Evolutionary conservation across 1,140 invertebrate genomes (phyloP).

Genomic region (Drosophila mauritiana): DNA sequence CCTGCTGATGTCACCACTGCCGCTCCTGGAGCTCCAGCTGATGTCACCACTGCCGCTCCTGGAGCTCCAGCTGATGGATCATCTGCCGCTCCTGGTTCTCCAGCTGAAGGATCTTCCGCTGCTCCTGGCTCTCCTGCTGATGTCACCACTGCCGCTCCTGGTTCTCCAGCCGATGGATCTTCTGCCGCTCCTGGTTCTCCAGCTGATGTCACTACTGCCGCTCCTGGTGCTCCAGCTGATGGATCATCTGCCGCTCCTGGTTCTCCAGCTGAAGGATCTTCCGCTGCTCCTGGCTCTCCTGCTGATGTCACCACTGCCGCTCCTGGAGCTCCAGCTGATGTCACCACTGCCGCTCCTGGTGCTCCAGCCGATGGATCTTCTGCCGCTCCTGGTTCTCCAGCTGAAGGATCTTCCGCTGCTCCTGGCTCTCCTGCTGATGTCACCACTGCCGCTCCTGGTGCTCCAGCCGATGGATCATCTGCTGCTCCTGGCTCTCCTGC

Average conservation of each 20-base stretch:
- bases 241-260: neutral
- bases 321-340: neutral
- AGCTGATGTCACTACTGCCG: neutral
- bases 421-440: neutral
- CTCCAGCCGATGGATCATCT: neutral
- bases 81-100: neutral
- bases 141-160: neutral
- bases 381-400: neutral
- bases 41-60: conserved; percentile 2
- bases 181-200: neutral
- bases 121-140: conserved; percentile 24
- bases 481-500: neutral
- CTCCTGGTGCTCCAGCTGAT: neutral
- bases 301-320: neutral
- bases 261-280: neutral
- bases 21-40: conserved; percentile 24
- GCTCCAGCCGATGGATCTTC: neutral
- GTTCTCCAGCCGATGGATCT: neutral
- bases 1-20: conserved; percentile 5
- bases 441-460: neutral
- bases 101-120: neutral
- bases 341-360: neutral
- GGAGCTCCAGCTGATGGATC: conserved; percentile 9
- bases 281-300: neutral
- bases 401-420: neutral